Evolutionary conservation across 2,113 vertebrate genomes (phyloP).

Genomic region (Pomatorhinus ruficollis): DNA sequence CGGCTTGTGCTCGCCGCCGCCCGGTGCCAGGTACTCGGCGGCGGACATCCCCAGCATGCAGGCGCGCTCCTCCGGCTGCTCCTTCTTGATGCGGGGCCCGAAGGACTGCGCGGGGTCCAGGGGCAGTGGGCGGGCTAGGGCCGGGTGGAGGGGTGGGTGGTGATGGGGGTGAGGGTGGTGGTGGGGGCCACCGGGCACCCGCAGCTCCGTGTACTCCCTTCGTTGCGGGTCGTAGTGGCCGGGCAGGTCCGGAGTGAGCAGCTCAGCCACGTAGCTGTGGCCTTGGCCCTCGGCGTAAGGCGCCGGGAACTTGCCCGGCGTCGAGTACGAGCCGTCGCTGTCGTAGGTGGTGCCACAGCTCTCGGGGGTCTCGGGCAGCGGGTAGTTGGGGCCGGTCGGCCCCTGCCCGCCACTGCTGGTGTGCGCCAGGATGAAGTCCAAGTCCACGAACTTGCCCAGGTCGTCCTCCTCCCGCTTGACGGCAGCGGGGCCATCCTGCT

Average conservation of each 20-base stretch:
- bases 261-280: constrained; percentile 86
- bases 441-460: constrained; percentile 84
- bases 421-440: constrained; percentile 91
- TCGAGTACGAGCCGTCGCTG: constrained; percentile 74
- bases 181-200: constrained; percentile 48
- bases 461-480: constrained; percentile 85
- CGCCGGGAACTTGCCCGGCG: constrained; percentile 54
- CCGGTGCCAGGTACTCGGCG: constrained; percentile 72
- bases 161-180: constrained; percentile 52
- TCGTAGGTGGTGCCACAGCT: constrained; percentile 82
- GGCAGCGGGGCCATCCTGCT: constrained; percentile 57
- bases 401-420: constrained; percentile 67
- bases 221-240: constrained; percentile 57
- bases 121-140: constrained; percentile 20
- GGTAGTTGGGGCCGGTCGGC: constrained; percentile 71
- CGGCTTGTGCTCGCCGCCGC: constrained; percentile 72
- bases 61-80: constrained; percentile 76
- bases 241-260: constrained; percentile 79
- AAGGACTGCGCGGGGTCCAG: constrained; percentile 53
- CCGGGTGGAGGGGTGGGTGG: constrained; percentile 33
- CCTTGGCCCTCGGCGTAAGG: constrained; percentile 70
- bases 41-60: constrained; percentile 79
- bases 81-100: constrained; percentile 86
- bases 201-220: constrained; percentile 83
- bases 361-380: constrained; percentile 88